Base-by-base conservation (phyloP, 2,113 vertebrate genomes). In the Protobothrops mucrosquamatus region DNA sequence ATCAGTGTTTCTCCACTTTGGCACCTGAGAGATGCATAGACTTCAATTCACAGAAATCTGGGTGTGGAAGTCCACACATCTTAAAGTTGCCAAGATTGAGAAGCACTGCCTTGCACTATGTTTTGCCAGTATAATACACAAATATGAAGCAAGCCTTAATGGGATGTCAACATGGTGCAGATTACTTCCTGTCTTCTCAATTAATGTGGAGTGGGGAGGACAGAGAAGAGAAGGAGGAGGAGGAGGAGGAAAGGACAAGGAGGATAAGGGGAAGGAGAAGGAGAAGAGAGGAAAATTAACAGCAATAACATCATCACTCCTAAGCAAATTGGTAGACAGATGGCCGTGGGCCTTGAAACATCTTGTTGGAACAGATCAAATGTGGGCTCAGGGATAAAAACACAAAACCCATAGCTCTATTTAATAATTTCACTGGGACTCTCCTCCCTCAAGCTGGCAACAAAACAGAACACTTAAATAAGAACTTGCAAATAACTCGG, bases 351-450 rank as follows among this genome's bases (percentile, higher is more conserved):
- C 69, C 88, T 56, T 59, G 54, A 39, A 85, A 85, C 69, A 51
- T 92, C 92, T 48, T 85, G 88, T 51, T 85, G 54, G 74, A 89
- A 85, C 69, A 85, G 88, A 92, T 15, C 69, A 48, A 85, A 85
- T 89, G 88, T 89, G 39, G 69, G 55, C 46, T 89, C 22, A 23
- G 10, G 20, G 39, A 39, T 23, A 34, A 74, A 59, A 51, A 34
- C 74, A 81, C 74, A 34, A 81, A 81, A 43, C 34, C 34, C 34
- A 43, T 81, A 81, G 74, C 74, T 39, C 12, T 46, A 52, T 69
- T 64, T 20, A 43, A 59, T 54, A n/a, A 3, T 88, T 92, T 88
- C n/a, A 39, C 46, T 39, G 39, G 39, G 34, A 15, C 10, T 23
- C 20, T 24, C 54, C 22, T 89, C 74, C 74, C 34, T 81, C 74